Evolutionary conservation across 2,888 invertebrate genomes (phyloP).

Genomic region (Tachina fera): DNA sequence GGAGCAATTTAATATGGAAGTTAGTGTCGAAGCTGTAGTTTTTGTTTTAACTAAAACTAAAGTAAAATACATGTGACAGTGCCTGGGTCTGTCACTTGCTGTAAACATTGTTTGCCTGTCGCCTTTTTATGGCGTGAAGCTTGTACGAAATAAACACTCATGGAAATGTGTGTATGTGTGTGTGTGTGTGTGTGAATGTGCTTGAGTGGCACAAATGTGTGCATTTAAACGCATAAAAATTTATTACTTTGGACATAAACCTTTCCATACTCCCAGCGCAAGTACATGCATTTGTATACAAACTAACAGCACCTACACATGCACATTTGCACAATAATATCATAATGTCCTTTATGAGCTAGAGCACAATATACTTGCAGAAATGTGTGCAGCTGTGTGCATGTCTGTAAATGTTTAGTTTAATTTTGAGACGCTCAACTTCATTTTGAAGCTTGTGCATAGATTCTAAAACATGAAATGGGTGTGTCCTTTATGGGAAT

Average conservation of each 20-base stretch:
- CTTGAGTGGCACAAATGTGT: conserved; percentile 42
- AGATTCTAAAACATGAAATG: conserved; percentile 65
- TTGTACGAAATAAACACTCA: conserved; percentile 44
- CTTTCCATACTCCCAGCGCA: conserved; percentile 44
- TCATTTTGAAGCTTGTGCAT: conserved; percentile 9
- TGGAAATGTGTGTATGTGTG: not conserved
- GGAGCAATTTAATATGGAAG: conserved; percentile 24
- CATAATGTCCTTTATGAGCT: conserved; percentile 30
- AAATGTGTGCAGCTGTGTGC: not conserved
- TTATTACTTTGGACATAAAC: conserved; percentile 71
- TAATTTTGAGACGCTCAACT: conserved; percentile 17
- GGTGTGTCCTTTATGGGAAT: conserved; percentile 63
- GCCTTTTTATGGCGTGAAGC: conserved; percentile 24
- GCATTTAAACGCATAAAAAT: conserved; percentile 71
- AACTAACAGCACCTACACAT: conserved; percentile 20
- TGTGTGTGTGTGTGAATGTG: not conserved
- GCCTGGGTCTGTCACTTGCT: conserved; percentile 60
- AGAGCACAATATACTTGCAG: not conserved
- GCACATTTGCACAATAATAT: conserved; percentile 6
- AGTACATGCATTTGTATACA: conserved; percentile 36
- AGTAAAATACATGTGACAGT: conserved; percentile 56
- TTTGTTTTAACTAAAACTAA: not conserved
- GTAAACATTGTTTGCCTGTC: conserved; percentile 38
- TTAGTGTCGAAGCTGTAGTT: conserved; percentile 28
- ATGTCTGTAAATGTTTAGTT: not conserved